Conservation (phyloP, 2,113 vertebrate genomes). For the Campylomormyrus tamandua region DNA sequence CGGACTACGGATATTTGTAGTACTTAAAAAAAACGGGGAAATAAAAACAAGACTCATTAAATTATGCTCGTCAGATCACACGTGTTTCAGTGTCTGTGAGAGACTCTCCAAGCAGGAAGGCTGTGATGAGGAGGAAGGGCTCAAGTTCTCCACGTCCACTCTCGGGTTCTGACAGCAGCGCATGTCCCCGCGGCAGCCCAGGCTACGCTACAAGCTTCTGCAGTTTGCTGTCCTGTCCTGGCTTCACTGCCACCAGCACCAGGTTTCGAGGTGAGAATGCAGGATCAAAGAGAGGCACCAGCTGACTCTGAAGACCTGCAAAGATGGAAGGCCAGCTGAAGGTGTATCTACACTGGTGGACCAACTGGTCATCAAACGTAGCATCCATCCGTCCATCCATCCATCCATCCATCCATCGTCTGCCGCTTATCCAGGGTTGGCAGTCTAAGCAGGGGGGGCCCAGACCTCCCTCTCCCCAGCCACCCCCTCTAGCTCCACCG, state of each 20-base stretch:
- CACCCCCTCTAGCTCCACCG: neutral
- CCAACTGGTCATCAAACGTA: neutral
- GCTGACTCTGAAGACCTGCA: slow-evolving; percentile 71
- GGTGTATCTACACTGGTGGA: neutral
- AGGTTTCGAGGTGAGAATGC: slow-evolving; percentile 80
- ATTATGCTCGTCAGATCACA: neutral
- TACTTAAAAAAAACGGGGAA: neutral
- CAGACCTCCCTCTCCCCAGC: neutral
- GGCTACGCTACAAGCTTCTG: neutral
- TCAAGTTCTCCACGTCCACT: neutral
- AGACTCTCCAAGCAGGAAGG: neutral
- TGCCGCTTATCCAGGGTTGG: neutral
- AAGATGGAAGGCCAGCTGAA: neutral
- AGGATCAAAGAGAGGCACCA: slow-evolving; percentile 80
- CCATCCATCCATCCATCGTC: neutral
- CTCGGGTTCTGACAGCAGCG: neutral
- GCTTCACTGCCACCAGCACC: slow-evolving; percentile 72
- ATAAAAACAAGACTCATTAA: neutral
- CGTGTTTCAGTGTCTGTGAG: neutral
- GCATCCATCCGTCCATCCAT: neutral
- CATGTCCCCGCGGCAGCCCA: neutral
- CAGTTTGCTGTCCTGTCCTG: neutral
- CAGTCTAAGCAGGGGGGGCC: neutral
- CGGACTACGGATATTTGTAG: neutral
- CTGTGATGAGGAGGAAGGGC: neutral